phyloP scores from a whole-genome alignment of 2,888 invertebrate species.

The Cremastinae sp. region DNA sequence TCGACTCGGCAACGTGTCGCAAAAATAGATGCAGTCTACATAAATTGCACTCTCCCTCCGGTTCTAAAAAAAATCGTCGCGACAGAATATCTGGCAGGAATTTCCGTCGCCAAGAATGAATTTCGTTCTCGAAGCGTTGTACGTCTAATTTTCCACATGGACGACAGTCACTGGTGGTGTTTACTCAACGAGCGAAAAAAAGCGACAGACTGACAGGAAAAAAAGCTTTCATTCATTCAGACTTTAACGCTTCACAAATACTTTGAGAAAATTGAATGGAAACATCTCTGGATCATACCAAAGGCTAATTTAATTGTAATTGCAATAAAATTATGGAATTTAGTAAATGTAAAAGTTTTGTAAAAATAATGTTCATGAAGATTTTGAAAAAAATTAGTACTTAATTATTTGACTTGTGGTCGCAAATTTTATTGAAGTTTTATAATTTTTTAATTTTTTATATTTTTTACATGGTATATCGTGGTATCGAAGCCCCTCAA shows the following conservation, averaged over 20 bases:
- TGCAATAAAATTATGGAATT: too few species aligned
- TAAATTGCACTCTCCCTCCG: slow-evolving; percentile 2
- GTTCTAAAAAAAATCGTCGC: slow-evolving; percentile 8
- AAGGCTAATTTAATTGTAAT: too few species aligned
- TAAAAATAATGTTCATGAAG: too few species aligned
- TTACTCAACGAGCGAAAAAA: slow-evolving; percentile 39
- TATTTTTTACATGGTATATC: too few species aligned
- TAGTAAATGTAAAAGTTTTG: too few species aligned
- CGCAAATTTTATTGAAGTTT: too few species aligned
- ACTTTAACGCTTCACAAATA: slow-evolving; percentile 19
- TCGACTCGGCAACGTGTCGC: slow-evolving; percentile 37
- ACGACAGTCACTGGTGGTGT: slow-evolving; percentile 29
- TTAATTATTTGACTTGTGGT: too few species aligned
- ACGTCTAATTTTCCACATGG: slow-evolving; percentile 42
- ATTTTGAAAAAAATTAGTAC: too few species aligned
- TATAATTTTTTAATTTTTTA: too few species aligned
- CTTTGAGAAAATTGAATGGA: slow-evolving; percentile 1
- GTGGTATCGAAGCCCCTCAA: too few species aligned
- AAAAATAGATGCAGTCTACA: slow-evolving; percentile 43
- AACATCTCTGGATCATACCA: too few species aligned
- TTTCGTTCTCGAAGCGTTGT: slow-evolving; percentile 12
- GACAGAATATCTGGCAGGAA: slow-evolving; percentile 41
- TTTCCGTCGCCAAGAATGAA: slow-evolving; percentile 32
- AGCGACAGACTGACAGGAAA: slow-evolving; percentile 28
- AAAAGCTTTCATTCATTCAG: background rate